A percentile compares a stretch with the other conserved stretches of the same genome.
Conservation (phyloP, 1,140 invertebrate species). For the Drosophila arawakana region DNA sequence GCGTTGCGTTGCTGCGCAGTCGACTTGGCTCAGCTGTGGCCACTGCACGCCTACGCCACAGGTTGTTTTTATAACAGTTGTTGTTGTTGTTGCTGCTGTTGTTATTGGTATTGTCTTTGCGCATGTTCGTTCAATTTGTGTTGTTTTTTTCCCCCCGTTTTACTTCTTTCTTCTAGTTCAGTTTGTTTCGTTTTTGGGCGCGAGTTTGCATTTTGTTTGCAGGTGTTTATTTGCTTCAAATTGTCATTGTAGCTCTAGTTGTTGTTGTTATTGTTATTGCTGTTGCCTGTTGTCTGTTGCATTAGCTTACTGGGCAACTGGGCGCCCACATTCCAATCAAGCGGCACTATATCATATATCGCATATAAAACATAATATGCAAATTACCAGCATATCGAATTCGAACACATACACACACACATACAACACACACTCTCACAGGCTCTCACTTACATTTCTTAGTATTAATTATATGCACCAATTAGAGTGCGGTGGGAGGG, state of each 20-base stretch:
- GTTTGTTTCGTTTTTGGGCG: slow-evolving; percentile 19
- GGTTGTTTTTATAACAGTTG: slow-evolving; percentile 25
- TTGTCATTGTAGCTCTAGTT: slow-evolving; percentile 4
- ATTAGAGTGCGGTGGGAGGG: background rate
- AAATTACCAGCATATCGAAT: slow-evolving; percentile 58
- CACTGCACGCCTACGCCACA: slow-evolving; percentile 57
- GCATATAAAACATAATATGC: slow-evolving; percentile 50
- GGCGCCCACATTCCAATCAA: slow-evolving; percentile 75
- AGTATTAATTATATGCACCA: slow-evolving; percentile 8
- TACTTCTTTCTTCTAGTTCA: slow-evolving; percentile 36
- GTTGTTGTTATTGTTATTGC: slow-evolving; percentile 15
- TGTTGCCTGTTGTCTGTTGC: slow-evolving; percentile 19
- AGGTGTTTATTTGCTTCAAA: slow-evolving; percentile 37
- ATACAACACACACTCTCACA: slow-evolving; percentile 37
- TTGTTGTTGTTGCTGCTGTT: slow-evolving; percentile 18
- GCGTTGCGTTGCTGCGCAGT: slow-evolving; percentile 24
- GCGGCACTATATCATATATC: slow-evolving; percentile 64
- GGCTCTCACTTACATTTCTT: slow-evolving; percentile 38
- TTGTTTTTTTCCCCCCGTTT: slow-evolving; percentile 28
- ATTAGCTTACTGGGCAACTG: slow-evolving; percentile 38
- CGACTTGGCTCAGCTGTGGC: slow-evolving; percentile 7
- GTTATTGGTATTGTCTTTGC: slow-evolving; percentile 27
- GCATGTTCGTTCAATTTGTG: slow-evolving; percentile 52
- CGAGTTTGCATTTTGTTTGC: slow-evolving; percentile 53
- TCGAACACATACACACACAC: slow-evolving; percentile 48